Evolutionary conservation across 2,888 invertebrate genomes (phyloP).

Genomic region (Philonicus albiceps): DNA sequence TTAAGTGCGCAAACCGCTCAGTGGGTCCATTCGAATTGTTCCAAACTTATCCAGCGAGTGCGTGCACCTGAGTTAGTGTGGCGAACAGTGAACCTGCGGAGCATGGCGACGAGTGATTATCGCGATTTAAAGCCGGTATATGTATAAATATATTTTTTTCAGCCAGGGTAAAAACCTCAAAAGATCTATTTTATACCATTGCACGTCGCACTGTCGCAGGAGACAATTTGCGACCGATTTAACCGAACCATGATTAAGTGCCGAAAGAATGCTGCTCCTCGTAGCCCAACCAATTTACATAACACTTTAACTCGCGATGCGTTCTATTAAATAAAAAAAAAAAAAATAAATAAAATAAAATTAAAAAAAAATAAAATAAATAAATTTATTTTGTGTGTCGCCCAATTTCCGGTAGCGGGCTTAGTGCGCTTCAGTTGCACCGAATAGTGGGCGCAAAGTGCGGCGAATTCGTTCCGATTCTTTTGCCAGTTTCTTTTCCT

Average conservation of each 20-base stretch:
- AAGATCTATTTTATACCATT: not conserved
- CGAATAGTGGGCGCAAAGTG: not conserved
- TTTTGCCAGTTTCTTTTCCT: not conserved
- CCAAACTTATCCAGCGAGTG: not conserved
- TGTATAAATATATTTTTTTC: not conserved
- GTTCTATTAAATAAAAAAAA: not conserved
- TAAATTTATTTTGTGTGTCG: not conserved
- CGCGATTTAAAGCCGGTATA: not conserved
- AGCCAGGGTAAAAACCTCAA: not conserved
- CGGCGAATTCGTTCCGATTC: not conserved
- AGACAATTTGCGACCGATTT: constrained; percentile 26
- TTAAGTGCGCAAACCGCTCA: not conserved
- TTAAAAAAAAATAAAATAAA: too few relatives aligned
- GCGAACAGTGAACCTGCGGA: not conserved
- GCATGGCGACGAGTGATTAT: not conserved
- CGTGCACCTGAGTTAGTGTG: not conserved
- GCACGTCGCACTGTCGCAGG: not conserved
- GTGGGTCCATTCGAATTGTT: not conserved
- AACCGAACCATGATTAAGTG: constrained; percentile 25
- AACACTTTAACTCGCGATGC: constrained; percentile 11
- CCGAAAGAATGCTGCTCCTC: not conserved
- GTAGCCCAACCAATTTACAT: not conserved
- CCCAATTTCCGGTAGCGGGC: constrained; percentile 8
- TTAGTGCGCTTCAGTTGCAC: not conserved
- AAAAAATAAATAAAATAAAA: not conserved